Conservation (phyloP, 2,113 vertebrate species). For the Platysteira castanea region DNA sequence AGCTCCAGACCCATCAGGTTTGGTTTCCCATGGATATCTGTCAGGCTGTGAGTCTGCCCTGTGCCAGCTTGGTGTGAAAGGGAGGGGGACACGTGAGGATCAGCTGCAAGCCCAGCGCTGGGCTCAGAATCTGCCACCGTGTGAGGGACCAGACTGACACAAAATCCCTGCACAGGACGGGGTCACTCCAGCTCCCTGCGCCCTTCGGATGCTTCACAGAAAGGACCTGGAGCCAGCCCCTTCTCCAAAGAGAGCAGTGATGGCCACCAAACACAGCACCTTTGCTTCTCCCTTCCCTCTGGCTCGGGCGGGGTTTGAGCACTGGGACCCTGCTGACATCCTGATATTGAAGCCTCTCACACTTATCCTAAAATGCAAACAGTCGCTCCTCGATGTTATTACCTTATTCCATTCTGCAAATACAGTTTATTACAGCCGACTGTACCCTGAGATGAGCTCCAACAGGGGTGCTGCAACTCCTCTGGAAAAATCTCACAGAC, state of each 20-base stretch:
- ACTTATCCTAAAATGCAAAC: background rate
- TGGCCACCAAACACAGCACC: rapidly evolving
- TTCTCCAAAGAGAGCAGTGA: rapidly evolving
- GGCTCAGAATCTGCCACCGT: rapidly evolving
- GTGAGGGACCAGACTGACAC: rapidly evolving
- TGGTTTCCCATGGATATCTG: rapidly evolving
- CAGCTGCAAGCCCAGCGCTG: rapidly evolving
- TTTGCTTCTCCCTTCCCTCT: background rate
- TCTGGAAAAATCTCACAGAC: background rate
- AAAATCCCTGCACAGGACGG: rapidly evolving
- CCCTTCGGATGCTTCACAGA: rapidly evolving
- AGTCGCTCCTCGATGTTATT: background rate
- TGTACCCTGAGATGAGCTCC: background rate
- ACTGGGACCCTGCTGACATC: background rate
- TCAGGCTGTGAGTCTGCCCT: background rate
- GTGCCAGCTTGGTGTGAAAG: rapidly evolving
- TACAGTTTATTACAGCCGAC: background rate
- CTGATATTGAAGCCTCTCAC: background rate
- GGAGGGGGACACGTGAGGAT: rapidly evolving
- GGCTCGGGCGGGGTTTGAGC: background rate
- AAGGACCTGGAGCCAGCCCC: rapidly evolving
- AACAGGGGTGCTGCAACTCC: background rate
- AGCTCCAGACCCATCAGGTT: rapidly evolving
- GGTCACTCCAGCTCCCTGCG: rapidly evolving
- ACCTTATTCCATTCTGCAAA: background rate